Percentiles rank a stretch among this genome's conserved stretches.
Evolutionary conservation across 2,113 vertebrate species (phyloP).

Genomic region (Glareola pratincola): DNA sequence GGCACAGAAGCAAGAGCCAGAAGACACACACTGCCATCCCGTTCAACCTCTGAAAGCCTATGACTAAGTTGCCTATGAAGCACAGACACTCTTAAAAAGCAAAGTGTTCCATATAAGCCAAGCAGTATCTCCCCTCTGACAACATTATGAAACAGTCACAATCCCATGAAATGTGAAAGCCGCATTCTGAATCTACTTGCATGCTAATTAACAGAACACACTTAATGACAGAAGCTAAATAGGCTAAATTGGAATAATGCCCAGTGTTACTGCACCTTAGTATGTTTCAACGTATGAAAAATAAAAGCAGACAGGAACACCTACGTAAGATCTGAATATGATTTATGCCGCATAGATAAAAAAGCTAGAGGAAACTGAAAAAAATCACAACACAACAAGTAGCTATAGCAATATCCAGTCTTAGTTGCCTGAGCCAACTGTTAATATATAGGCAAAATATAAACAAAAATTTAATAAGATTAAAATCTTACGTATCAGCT

Average conservation of each 20-base stretch:
- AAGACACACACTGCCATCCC: neutral
- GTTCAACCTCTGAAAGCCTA: neutral
- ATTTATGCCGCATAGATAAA: neutral
- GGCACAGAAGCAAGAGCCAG: neutral
- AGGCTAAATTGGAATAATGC: neutral
- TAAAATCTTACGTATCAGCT: slow-evolving; percentile 86
- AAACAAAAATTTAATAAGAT: neutral
- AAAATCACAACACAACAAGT: neutral
- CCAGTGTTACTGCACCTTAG: neutral
- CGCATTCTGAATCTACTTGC: neutral
- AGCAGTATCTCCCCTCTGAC: neutral
- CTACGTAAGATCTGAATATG: neutral
- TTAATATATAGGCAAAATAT: neutral
- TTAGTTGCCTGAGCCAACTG: neutral
- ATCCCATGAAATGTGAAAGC: neutral
- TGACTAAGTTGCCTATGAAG: neutral
- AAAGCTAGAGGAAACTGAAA: neutral
- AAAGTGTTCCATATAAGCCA: neutral
- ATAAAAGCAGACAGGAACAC: neutral
- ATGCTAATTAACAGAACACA: neutral
- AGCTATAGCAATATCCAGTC: neutral
- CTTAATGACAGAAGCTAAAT: neutral
- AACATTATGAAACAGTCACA: neutral
- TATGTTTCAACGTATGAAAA: neutral
- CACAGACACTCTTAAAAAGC: neutral